Percentiles rank a stretch among this genome's conserved stretches.
Conservation (phyloP, 2,797 vertebrate species). For the Melanotaenia trifasciata region DNA sequence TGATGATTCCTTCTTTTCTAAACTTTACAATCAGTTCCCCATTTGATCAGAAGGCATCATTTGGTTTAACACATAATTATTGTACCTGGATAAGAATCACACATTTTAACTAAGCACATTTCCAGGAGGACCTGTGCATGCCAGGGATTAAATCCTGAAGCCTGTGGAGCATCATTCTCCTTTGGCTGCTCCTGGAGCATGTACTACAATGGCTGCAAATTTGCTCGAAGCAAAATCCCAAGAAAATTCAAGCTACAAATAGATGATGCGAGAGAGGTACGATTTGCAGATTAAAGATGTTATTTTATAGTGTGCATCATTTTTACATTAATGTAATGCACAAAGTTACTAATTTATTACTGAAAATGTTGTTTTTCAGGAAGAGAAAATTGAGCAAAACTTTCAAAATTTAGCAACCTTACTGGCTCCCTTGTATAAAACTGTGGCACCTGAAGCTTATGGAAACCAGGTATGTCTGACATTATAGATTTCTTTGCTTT, state of each 20-base stretch:
- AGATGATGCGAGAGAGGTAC: constrained; percentile 96
- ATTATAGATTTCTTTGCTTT: not conserved
- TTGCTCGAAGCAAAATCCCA: constrained; percentile 97
- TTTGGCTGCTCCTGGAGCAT: constrained; percentile 99
- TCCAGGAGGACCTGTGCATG: constrained; percentile 95
- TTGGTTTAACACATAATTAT: not conserved
- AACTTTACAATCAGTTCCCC: not conserved
- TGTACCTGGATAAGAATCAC: not conserved
- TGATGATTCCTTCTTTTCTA: constrained; percentile 3
- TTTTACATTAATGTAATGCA: not conserved
- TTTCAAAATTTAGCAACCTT: constrained; percentile 93
- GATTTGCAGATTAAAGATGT: not conserved
- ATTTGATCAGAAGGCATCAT: not conserved
- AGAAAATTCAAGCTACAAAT: constrained; percentile 97
- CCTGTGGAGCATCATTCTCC: constrained; percentile 97
- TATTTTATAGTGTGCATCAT: not conserved
- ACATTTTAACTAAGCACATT: constrained; percentile 7
- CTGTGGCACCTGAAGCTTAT: constrained; percentile 95
- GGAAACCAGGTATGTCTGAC: constrained; percentile 87
- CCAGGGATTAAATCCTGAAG: constrained; percentile 93
- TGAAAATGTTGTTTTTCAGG: constrained; percentile 79
- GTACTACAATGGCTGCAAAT: constrained; percentile 99
- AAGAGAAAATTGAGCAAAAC: constrained; percentile 92
- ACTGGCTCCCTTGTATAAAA: constrained; percentile 93
- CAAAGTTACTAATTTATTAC: not conserved